These are phyloP conservation scores for Protobothrops flavoviridis DNA, from an alignment of 2,113 vertebrate species.

Conservation along the genomic window DNA sequence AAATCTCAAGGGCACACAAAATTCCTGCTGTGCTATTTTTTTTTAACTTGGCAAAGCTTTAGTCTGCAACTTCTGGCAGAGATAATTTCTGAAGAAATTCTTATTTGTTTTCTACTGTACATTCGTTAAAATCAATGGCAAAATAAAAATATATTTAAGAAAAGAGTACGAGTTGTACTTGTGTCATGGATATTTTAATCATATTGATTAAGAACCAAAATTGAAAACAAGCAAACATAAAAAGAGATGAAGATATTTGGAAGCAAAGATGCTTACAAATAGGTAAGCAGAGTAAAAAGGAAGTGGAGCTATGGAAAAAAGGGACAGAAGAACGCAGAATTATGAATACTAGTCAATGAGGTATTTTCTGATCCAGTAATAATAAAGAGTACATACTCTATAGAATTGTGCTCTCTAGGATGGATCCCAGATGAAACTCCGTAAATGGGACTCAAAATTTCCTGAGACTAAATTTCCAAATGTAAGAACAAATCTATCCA, in stretches of 20 bases:
- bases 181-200: not conserved
- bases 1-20: not conserved
- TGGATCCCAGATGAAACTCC: not conserved
- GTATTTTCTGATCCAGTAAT: not conserved
- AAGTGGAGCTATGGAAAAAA: not conserved
- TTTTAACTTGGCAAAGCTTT: not conserved
- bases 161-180: not conserved
- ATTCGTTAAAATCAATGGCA: not conserved
- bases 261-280: not conserved
- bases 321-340: not conserved
- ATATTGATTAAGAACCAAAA: not conserved
- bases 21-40: not conserved
- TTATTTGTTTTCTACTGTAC: not conserved
- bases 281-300: not conserved
- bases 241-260: not conserved
- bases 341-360: not conserved
- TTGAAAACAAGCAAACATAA: not conserved
- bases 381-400: not conserved
- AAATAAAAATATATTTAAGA: not conserved
- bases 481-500: not conserved
- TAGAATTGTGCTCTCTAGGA: not conserved
- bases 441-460: not conserved
- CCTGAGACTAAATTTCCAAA: not conserved
- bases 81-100: not conserved
- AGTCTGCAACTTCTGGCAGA: not conserved